Base-by-base conservation (phyloP, 1,140 invertebrate species). In the Diuraphis noxia region DNA sequence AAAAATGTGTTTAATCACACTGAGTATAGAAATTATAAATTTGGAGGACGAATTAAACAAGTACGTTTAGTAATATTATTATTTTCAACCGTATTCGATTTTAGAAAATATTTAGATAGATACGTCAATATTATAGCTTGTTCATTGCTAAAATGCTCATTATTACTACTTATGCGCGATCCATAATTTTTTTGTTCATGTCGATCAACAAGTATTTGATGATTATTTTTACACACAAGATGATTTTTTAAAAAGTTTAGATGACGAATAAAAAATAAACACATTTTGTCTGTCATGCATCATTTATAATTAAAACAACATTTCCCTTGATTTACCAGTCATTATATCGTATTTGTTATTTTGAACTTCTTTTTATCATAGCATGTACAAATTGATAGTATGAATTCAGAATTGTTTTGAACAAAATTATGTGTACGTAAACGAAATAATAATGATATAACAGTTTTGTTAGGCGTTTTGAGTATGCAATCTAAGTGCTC, bases 401-500 rank as follows among this genome's bases (percentile, higher is more conserved):
- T 19, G 13, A 40, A 81, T 38, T 81, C 13, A 13, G 21, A 21
- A 79, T 79, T 23, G 21, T 79, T 34, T 34, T 36, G 34, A 79
- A 79, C n/a, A 38, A 79, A 38, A 38, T 81, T 2, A 38, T 81
- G 9, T 40, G 21, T 25, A 81, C 23, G 9, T 17, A 41, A 41
- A n/a, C 9, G 10, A 49, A 86, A 86, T 36, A 36, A 49, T 25
- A 36, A 52, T 36, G 1, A 52, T 36, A 52, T 34, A 19, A 49
- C 19, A 25, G 5, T 82, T 38, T 52, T 40, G 5, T 6, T 46
- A 91, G 89, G 89, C 89, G 89, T 82, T 91, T 91, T 81, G 43
- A 25, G 17, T 91, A 91, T 91, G 89, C 89, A 91, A 91, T 91
- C 89, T n/a, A 49, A 30, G 23, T 49, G 41, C 89, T 19, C 25